Evolutionary conservation across 1,140 invertebrate species (phyloP), one percentile per base, ranked within the genome.

Genomic region (Zaprionus capensis): DNA sequence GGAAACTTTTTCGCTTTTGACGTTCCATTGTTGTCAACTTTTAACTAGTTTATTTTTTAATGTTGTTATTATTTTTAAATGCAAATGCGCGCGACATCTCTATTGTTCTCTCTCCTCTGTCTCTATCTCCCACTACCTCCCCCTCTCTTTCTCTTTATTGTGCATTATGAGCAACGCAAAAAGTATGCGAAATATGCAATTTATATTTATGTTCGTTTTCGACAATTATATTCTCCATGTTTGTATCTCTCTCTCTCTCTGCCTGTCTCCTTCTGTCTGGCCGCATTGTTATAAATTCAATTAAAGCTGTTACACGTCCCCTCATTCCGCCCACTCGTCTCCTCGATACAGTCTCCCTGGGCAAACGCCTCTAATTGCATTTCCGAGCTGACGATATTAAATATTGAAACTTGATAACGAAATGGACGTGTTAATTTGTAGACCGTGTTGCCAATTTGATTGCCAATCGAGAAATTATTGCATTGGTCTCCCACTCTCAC

Each of bases 21-120:
- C 81, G 76, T 90, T 81, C 90, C 78, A 88, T 90, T 88, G 84
- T 87, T 87, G 84, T 90, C 84, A 88, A 88, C 85, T 88, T 88
- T 88, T 85, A 88, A 88, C 84, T 88, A 90, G 78, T 88, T 88
- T 90, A 84, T 87, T 80, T 57, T 57, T 15, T 34, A 66, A 88
- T 83, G 80, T 74, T 83, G 72, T 88, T 81, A 72, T 81, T 88
- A 74, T 90, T 85, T 81, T 72, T 67, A 81, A 88, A 87, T 87
- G 84, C 84, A 81, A 84, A 85, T 90, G 62, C 34, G 46, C 83
- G 61, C 80, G 55, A 55, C 56, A 49, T 41, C 36, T 28, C 17
- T 26, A 34, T 36, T 68, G 28, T 41, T 59, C 51, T 11, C 24
- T 28, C 14, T n/a, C 15, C 38, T 44, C 15, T 17, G 15, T 15